Evolutionary conservation across 2,888 invertebrate genomes (phyloP), one percentile per base, ranked within the genome.

Genomic region (Drosophila niveifrons): DNA sequence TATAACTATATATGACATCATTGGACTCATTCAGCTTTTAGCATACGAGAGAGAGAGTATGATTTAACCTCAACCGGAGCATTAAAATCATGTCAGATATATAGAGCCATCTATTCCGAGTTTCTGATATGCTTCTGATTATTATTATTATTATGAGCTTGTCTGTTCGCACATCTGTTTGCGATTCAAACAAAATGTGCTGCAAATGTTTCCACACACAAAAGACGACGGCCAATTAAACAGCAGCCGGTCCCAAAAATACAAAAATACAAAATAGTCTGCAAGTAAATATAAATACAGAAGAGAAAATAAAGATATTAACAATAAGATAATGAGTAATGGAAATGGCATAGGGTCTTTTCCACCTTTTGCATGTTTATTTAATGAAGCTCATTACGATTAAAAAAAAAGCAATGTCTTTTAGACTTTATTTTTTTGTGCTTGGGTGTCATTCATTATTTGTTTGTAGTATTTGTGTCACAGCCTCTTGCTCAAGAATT

Each of bases 1-100:
- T n/a, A 36, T 23, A 23, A 23, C 36, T 36, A 36, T 36, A 62
- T 77, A 84, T 82, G 85, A 89, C 79, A 86, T 89, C 87, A 85
- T 88, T 62, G 66, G 34, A 46, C 53, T 55, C 55, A 55, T 55
- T 53, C 53, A 56, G 46, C 51, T 55, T 71, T 63, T 13, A 36
- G 36, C 36, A 41, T 34, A 2, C 36, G 4, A 11, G 6, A 11
- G 4, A 11, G 6, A 11, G 36, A 36, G 36, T n/a, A 29, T 34
- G 23, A 23, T 23, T 34, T 52, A 59, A 74, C 43, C 64, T 52
- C 72, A 72, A 52, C 43, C 13, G 46, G 28, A 34, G 48, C 44
- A 76, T 65, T 69, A 66, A 48, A 66, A 66, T 58, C 67, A 68
- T 66, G 67, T 63, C 47, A 23, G 31, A 51, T 59, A 51, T 46